These are phyloP conservation scores for Dyspetes luteomarginatus DNA, from an alignment of 2,888 invertebrate genomes.

Conservation along the genomic window DNA sequence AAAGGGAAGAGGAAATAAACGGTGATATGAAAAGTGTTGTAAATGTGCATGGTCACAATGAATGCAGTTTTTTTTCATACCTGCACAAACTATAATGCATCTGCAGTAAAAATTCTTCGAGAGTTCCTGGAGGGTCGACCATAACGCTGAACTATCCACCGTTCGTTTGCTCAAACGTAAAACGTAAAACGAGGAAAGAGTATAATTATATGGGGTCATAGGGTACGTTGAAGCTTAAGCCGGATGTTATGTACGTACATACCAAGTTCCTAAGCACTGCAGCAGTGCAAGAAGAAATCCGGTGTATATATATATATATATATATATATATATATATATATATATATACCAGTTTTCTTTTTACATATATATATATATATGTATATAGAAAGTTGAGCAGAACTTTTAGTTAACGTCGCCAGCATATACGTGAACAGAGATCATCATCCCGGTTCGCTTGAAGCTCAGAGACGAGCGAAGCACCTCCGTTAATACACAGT, in stretches of 20 bases:
- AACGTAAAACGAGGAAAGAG: conserved; percentile 55
- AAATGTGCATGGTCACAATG: neutral
- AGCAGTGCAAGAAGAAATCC: neutral
- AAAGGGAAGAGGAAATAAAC: neutral
- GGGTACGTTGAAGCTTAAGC: conserved; percentile 3
- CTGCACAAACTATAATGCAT: neutral
- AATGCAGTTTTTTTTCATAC: neutral
- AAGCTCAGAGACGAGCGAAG: conserved; percentile 10
- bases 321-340: neutral
- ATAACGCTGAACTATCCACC: neutral
- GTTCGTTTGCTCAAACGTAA: conserved; percentile 5
- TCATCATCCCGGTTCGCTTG: neutral
- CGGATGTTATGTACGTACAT: neutral
- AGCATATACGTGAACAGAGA: neutral
- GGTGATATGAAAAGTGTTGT: conserved; percentile 1
- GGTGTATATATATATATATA: neutral
- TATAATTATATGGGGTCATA: conserved; percentile 45
- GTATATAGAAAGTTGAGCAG: neutral
- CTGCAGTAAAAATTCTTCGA: conserved; percentile 3
- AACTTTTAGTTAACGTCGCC: conserved; percentile 8
- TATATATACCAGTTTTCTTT: too few species aligned
- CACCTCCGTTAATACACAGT: conserved; percentile 42
- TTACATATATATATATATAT: neutral
- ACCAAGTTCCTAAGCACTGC: neutral
- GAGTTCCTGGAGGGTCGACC: neutral